Evolutionary conservation across 2,797 vertebrate species (phyloP).

Genomic region (Lagorchestes hirsutus): DNA sequence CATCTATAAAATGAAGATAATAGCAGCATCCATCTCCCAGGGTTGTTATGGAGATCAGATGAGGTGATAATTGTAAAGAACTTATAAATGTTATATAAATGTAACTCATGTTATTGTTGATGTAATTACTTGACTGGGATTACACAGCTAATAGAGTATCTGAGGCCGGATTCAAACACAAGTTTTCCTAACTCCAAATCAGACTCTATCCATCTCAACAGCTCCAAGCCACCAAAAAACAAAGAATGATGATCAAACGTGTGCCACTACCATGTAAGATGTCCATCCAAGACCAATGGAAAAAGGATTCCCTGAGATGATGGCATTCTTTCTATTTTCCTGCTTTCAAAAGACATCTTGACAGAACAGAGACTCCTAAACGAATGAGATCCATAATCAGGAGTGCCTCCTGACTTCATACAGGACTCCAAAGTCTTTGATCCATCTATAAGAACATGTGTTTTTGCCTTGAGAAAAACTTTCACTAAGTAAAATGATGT

Average conservation of each 20-base stretch:
- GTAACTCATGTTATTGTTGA: too few species aligned
- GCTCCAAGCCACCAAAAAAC: neutral
- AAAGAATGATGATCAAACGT: neutral
- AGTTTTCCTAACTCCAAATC: too few species aligned
- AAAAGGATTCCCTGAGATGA: neutral
- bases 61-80: neutral
- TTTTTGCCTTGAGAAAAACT: neutral
- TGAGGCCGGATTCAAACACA: neutral
- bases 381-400: neutral
- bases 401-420: neutral
- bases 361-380: neutral
- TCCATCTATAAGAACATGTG: neutral
- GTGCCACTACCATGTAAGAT: neutral
- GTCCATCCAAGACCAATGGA: neutral
- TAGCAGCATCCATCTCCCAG: neutral
- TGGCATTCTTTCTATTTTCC: neutral
- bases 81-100: neutral
- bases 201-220: too few species aligned
- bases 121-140: neutral
- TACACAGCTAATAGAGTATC: neutral
- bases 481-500: neutral
- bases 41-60: neutral
- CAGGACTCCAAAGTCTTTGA: neutral
- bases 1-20: neutral
- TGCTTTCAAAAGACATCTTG: neutral